Conservation (phyloP, 1,140 invertebrate genomes). For the Lepidurus packardi region DNA sequence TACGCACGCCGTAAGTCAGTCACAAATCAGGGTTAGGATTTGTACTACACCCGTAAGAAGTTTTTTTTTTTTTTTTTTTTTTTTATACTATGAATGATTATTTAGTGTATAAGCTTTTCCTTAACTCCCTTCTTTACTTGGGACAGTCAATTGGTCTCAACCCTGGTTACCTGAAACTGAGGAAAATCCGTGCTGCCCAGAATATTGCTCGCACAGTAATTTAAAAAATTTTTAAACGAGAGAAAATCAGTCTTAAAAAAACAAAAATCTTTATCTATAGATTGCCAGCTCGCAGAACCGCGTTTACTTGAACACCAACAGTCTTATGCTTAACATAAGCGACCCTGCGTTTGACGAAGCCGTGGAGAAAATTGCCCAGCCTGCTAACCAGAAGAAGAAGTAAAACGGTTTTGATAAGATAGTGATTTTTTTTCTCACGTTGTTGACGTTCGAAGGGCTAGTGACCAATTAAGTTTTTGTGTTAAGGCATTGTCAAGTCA, state of each 20-base stretch:
- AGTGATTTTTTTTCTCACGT: not conserved
- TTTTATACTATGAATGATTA: not conserved
- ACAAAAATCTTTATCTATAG: constrained; percentile 49
- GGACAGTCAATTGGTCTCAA: constrained; percentile 90
- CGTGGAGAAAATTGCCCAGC: constrained; percentile 60
- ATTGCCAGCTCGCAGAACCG: constrained; percentile 90
- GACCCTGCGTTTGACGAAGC: constrained; percentile 87
- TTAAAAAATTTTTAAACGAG: constrained; percentile 34
- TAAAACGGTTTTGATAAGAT: constrained; percentile 14
- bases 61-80: constrained; percentile 20
- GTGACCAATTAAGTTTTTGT: constrained; percentile 16
- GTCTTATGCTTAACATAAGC: constrained; percentile 94
- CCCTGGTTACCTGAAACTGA: constrained; percentile 94
- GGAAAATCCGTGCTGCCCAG: constrained; percentile 95
- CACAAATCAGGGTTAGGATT: not conserved
- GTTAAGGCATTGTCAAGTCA: constrained; percentile 10
- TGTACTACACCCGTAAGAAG: not conserved
- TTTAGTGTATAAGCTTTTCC: constrained; percentile 46
- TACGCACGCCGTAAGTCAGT: not conserved
- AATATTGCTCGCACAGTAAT: constrained; percentile 92
- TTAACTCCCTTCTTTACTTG: constrained; percentile 70
- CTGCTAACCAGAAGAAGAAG: constrained; percentile 30
- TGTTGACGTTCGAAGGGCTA: not conserved
- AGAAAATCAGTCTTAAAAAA: constrained; percentile 20
- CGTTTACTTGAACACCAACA: constrained; percentile 86